These are phyloP conservation scores for Prietella phreatophila DNA, from an alignment of 2,113 vertebrate species.

Conservation along the genomic window DNA sequence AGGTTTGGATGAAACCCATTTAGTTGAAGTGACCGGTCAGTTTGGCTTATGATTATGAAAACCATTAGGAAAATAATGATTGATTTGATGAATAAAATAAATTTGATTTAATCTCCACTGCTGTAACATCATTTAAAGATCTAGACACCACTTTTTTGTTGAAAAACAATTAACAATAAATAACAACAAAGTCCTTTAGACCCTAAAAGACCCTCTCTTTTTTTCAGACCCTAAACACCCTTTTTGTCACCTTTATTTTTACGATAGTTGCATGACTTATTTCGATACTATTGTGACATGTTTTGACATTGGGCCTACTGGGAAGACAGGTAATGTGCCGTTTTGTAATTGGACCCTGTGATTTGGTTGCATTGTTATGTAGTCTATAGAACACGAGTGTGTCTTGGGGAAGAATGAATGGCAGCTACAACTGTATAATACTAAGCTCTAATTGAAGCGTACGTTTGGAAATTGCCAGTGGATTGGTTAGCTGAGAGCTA, in stretches of 20 bases:
- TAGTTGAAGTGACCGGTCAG: not conserved
- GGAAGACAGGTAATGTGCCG: not conserved
- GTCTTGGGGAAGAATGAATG: not conserved
- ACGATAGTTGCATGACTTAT: not conserved
- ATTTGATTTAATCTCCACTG: not conserved
- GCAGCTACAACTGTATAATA: not conserved
- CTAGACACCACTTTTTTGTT: not conserved
- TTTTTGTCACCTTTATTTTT: not conserved
- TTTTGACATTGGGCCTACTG: not conserved
- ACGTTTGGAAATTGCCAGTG: not conserved
- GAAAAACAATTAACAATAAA: not conserved
- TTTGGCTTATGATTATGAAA: not conserved
- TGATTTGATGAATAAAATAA: not conserved
- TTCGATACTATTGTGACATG: not conserved
- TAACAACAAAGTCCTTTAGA: too few species aligned
- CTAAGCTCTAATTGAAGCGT: not conserved
- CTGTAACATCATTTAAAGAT: not conserved
- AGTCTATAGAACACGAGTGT: not conserved
- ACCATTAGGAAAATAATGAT: not conserved
- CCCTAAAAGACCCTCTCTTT: too few species aligned
- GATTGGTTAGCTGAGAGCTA: not conserved
- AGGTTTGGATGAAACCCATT: not conserved
- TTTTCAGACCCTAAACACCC: too few species aligned
- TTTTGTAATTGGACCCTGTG: not conserved
- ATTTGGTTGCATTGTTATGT: conserved; percentile 22